Base-by-base conservation (phyloP, 2,113 vertebrate species). In the Tetrax tetrax region DNA sequence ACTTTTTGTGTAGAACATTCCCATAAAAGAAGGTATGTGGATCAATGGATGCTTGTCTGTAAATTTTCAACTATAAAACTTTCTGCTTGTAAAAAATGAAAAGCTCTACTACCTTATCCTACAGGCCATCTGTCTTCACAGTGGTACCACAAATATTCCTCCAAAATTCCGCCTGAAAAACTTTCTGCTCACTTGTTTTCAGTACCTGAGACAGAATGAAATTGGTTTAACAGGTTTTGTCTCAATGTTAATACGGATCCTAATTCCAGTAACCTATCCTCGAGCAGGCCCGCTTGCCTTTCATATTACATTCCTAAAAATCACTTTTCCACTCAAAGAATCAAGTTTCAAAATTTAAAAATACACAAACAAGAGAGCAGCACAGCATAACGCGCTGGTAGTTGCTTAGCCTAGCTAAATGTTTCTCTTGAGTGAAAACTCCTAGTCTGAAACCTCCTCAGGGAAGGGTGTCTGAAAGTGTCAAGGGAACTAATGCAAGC, bases 401-500 rank as follows among this genome's bases (percentile, higher is more conserved):
- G 88, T 51, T 90, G 87, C 61, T 75, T 5, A n/a, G 71, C 65
- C 51, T 11, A 45, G 76, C 56, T 41, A 15, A 93, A 82, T 48
- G 92, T 89, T 81, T 89, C 97, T 95, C 93, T 75, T 37, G 72
- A 90, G 96, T 45, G 76, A 74, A 90, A 97, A 92, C 95, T 94
- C 77, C 89, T 15, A 91, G 86, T 87, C 90, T 94, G 96, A 96
- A 97, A 96, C 93, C 96, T 98, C 97, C 97, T 91, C 57, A 69
- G 95, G 97, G 97, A 95, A 97, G 96, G 95, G 97, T 96, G 93
- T 94, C 96, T 95, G 94, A 87, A 92, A 75, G 87, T 71, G 94
- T 25, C 75, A 93, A 84, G 94, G 95, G 93, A 93, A 89, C 95
- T 88, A 80, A 68, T 61, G 95, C 97, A 91, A 96, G 94, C 95